phyloP scores from a whole-genome alignment of 2,113 vertebrate species.

The Cnemophilus loriae region DNA sequence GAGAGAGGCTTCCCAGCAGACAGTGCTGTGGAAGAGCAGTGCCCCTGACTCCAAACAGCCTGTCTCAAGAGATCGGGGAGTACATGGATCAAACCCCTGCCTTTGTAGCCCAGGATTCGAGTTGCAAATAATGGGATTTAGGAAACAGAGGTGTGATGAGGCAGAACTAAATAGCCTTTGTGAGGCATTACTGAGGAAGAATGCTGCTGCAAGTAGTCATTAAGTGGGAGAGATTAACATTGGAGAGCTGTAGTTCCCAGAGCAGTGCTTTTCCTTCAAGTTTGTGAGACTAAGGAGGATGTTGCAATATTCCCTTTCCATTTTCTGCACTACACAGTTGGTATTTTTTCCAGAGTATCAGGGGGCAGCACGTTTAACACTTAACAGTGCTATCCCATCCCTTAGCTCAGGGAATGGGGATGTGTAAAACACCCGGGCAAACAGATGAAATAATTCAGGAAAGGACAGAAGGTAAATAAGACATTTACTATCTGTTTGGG shows the following conservation, averaged over 20 bases:
- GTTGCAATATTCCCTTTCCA: not conserved
- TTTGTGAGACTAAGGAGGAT: not conserved
- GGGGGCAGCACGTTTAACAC: not conserved
- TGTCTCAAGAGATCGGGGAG: not conserved
- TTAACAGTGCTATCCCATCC: not conserved
- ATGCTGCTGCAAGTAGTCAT: not conserved
- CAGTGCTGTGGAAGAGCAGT: rapidly evolving
- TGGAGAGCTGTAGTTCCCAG: not conserved
- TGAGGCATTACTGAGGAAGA: not conserved
- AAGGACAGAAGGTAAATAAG: not conserved
- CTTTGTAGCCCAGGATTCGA: not conserved
- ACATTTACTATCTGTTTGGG: not conserved
- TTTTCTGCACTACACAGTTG: not conserved
- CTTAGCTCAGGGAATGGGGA: not conserved
- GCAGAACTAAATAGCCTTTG: slow-evolving; percentile 30
- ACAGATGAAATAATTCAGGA: not conserved
- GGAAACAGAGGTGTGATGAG: not conserved
- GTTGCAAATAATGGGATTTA: slow-evolving; percentile 14
- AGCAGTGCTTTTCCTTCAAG: not conserved
- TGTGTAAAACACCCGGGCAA: not conserved
- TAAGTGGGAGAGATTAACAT: not conserved
- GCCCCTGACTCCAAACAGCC: rapidly evolving
- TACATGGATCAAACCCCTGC: not conserved
- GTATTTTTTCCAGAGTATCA: not conserved
- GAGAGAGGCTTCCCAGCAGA: not conserved